Percentiles rank a stretch among this genome's conserved stretches.
Conservation (phyloP, 2,888 invertebrate species). For the Drosophila tripunctata region DNA sequence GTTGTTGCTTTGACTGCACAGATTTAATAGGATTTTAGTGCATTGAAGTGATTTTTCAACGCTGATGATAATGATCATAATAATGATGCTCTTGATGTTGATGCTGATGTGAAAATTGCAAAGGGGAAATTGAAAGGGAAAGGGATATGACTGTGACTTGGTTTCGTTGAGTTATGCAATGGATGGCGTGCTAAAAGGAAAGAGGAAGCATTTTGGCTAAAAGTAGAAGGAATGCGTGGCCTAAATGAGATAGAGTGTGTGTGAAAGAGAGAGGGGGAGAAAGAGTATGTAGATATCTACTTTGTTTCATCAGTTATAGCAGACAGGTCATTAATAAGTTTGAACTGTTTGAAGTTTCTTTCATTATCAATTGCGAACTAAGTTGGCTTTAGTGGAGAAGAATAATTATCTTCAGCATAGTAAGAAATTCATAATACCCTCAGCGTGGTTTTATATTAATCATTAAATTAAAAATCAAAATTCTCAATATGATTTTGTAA, state of each 20-base stretch:
- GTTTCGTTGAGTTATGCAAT: conserved; percentile 32
- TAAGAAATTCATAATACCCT: background rate
- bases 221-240: conserved; percentile 21
- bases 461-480: background rate
- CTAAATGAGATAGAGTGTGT: no score
- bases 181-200: conserved; percentile 1
- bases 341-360: background rate
- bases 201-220: background rate
- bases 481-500: background rate
- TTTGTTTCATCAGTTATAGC: background rate
- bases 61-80: conserved; percentile 25
- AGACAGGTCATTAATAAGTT: conserved; percentile 43
- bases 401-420: background rate
- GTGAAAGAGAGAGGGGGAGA: no score
- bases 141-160: conserved; percentile 19
- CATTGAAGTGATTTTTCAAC: conserved; percentile 70
- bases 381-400: background rate
- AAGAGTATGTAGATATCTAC: no score
- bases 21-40: conserved; percentile 74
- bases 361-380: background rate
- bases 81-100: conserved; percentile 19
- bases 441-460: no score
- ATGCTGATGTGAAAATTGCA: conserved; percentile 11
- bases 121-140: conserved; percentile 4
- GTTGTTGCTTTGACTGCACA: conserved; percentile 47